Conservation (phyloP, 1,140 invertebrate genomes). For the Drosophila chauvacae region DNA sequence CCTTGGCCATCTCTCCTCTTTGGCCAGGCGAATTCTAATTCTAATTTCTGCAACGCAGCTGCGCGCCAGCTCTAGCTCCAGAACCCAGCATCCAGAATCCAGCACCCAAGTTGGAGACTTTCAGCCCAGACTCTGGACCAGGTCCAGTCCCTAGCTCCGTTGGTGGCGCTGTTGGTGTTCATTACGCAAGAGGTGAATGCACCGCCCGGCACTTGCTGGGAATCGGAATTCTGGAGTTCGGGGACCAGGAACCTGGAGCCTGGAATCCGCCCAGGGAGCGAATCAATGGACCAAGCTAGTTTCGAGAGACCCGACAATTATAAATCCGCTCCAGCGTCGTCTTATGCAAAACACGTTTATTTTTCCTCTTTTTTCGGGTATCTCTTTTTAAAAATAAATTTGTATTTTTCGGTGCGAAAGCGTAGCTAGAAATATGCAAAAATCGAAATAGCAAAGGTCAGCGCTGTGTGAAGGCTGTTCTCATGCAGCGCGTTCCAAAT, state of each 20-base stretch:
- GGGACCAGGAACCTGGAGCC: constrained; percentile 18
- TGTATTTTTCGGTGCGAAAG: constrained; percentile 39
- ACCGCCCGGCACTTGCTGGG: constrained; percentile 52
- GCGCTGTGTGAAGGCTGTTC: constrained; percentile 67
- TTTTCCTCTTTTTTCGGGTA: constrained; percentile 28
- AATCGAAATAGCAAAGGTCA: constrained; percentile 81
- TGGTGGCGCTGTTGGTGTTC: constrained; percentile 81
- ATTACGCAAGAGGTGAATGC: constrained; percentile 82
- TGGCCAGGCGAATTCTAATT: constrained; percentile 65
- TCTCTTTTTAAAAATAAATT: constrained; percentile 23
- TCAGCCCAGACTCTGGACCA: constrained; percentile 20
- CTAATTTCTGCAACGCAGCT: constrained; percentile 80
- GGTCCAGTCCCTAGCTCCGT: constrained; percentile 63
- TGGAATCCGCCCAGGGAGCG: constrained; percentile 44
- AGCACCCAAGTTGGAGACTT: constrained; percentile 10
- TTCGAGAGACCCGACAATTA: constrained; percentile 32
- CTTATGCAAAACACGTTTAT: constrained; percentile 67
- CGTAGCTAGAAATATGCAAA: constrained; percentile 64
- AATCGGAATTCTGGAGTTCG: constrained; percentile 37
- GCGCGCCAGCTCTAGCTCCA: constrained; percentile 52
- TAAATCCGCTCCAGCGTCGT: constrained; percentile 24
- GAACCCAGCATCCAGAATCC: constrained; percentile 8
- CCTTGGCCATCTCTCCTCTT: constrained; percentile 51
- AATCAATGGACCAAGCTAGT: constrained; percentile 51
- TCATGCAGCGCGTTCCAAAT: constrained; percentile 75